A percentile compares a stretch with the other conserved stretches of the same genome.
These are phyloP conservation scores for Cataglyphis albicans DNA, from an alignment of 2,888 invertebrate genomes.

Conservation along the genomic window DNA sequence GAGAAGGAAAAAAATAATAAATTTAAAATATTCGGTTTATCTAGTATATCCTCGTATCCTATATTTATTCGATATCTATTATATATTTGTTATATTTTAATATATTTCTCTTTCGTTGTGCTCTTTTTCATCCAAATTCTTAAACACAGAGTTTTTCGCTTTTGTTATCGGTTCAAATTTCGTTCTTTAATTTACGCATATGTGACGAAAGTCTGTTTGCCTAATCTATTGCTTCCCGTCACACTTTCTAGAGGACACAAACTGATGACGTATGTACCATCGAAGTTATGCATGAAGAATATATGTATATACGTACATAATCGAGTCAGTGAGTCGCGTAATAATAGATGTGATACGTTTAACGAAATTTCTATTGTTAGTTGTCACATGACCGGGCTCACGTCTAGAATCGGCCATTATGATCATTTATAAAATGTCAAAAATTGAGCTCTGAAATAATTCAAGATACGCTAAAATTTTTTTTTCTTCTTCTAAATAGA, in stretches of 20 bases:
- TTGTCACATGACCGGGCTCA: background rate
- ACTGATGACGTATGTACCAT: background rate
- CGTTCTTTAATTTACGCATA: background rate
- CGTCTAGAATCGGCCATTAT: background rate
- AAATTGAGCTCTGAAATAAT: background rate
- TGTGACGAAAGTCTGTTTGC: conserved; percentile 12
- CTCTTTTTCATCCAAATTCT: background rate
- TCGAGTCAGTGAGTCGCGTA: conserved; percentile 14
- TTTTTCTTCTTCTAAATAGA: too few species aligned
- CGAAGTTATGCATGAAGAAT: conserved; percentile 27
- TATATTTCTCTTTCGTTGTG: background rate
- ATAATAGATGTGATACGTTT: conserved; percentile 4
- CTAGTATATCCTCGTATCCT: too few species aligned
- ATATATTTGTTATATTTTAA: too few species aligned
- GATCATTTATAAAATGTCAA: background rate
- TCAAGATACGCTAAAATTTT: background rate
- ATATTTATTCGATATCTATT: too few species aligned
- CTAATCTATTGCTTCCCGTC: conserved; percentile 12
- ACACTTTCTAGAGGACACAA: conserved; percentile 36
- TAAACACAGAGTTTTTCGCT: background rate
- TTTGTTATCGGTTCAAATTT: background rate
- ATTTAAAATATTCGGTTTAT: too few species aligned
- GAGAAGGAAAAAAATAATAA: too few species aligned
- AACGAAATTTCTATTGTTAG: conserved; percentile 10
- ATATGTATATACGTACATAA: background rate